Conservation (phyloP, 2,888 invertebrate genomes). For the Reticulitermes lucifugus region DNA sequence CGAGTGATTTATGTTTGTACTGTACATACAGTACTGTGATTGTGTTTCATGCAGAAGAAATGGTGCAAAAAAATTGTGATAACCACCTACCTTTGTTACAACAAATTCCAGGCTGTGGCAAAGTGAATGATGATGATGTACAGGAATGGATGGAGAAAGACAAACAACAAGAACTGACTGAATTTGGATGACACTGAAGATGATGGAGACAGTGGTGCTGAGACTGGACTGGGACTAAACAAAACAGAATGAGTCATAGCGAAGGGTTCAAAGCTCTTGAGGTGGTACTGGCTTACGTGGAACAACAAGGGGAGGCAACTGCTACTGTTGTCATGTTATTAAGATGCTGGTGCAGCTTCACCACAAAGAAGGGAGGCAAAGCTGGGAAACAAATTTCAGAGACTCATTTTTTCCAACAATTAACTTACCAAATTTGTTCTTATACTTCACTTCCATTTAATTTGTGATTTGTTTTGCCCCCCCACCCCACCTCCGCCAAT, state of each 20-base stretch:
- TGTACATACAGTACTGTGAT: too few species aligned
- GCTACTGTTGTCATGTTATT: constrained; percentile 8
- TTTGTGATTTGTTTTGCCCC: too few species aligned
- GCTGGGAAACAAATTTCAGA: constrained; percentile 14
- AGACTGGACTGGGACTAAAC: not conserved
- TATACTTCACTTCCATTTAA: too few species aligned
- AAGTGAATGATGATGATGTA: not conserved
- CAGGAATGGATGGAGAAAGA: not conserved
- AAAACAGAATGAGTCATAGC: not conserved
- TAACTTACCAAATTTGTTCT: too few species aligned
- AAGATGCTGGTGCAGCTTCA: not conserved
- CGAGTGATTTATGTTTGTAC: too few species aligned
- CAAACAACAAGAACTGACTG: not conserved
- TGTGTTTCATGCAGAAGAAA: too few species aligned
- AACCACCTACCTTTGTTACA: not conserved
- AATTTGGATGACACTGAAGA: not conserved
- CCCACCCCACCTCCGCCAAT: too few species aligned
- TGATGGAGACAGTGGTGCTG: not conserved
- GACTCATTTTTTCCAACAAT: too few species aligned
- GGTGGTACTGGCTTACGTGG: not conserved
- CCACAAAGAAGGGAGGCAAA: not conserved
- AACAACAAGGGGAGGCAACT: constrained; percentile 23
- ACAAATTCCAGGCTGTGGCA: not conserved
- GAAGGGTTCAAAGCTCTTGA: too few species aligned
- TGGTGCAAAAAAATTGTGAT: too few species aligned